Percentiles rank a stretch among this genome's conserved stretches.
These are phyloP conservation scores for Microtus montanus DNA, from an alignment of 2,113 vertebrate genomes.

Conservation along the genomic window DNA sequence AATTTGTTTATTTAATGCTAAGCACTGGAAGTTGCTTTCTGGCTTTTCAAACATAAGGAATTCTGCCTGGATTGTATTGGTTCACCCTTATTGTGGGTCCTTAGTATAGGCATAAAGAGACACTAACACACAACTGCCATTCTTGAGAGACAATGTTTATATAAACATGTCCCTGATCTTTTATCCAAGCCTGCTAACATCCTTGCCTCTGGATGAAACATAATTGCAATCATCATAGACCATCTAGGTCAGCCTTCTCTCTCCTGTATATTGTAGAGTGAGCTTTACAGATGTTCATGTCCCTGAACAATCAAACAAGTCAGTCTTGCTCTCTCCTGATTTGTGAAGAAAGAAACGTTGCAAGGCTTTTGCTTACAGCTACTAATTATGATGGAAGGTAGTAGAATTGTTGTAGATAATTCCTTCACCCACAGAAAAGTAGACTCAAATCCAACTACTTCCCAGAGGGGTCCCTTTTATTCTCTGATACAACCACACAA, in stretches of 20 bases:
- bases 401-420: background rate
- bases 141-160: background rate
- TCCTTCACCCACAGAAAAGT: background rate
- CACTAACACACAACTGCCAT: background rate
- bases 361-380: background rate
- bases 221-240: background rate
- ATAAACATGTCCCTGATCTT: accelerated
- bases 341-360: background rate
- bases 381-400: too few relatives aligned
- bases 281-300: accelerated
- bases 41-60: background rate
- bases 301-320: background rate
- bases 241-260: background rate
- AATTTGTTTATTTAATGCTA: background rate
- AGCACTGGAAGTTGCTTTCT: background rate
- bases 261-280: accelerated
- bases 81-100: background rate
- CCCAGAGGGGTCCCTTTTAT: too few relatives aligned
- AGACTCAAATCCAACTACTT: background rate
- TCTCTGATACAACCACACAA: background rate
- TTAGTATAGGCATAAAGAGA: too few relatives aligned
- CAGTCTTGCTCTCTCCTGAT: background rate
- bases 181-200: background rate
- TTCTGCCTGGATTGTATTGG: background rate
- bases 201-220: too few relatives aligned